phyloP scores from a whole-genome alignment of 2,797 vertebrate species.

The Onychomys torridus region DNA sequence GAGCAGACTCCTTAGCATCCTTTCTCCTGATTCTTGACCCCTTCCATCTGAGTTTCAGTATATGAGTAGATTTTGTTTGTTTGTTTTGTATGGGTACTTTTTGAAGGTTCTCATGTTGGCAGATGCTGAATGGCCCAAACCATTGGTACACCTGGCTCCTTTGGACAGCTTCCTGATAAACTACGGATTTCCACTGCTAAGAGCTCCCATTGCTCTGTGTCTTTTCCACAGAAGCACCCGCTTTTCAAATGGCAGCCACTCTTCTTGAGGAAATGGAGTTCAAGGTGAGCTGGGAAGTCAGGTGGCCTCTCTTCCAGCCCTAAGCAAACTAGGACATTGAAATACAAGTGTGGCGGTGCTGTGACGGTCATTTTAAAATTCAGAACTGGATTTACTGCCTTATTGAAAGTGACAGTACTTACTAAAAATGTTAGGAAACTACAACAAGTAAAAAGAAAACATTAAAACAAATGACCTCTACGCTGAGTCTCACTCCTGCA shows the following conservation, averaged over 20 bases:
- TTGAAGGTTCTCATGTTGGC: conserved; percentile 64
- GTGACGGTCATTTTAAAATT: neutral
- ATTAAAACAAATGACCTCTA: rapidly evolving
- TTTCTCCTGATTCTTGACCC: conserved; percentile 33
- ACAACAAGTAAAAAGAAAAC: neutral
- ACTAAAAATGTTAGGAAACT: neutral
- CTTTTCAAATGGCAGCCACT: neutral
- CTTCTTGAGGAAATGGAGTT: neutral
- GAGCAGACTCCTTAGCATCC: neutral
- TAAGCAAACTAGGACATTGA: neutral
- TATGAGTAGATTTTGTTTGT: conserved; percentile 59
- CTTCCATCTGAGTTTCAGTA: conserved; percentile 68
- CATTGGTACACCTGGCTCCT: neutral
- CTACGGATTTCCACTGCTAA: neutral
- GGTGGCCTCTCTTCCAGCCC: neutral
- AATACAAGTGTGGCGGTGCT: neutral
- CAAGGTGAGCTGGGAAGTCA: neutral
- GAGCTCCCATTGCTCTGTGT: neutral
- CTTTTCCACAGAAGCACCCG: neutral
- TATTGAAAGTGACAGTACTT: neutral
- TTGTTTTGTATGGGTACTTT: conserved; percentile 61
- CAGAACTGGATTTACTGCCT: neutral
- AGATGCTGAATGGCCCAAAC: conserved; percentile 50
- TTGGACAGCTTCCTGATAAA: conserved; percentile 7
- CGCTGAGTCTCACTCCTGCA: neutral